A percentile compares a stretch with the other conserved stretches of the same genome.
Conservation (phyloP, 2,797 vertebrate genomes). For the Ctenopoma kingsleyae region DNA sequence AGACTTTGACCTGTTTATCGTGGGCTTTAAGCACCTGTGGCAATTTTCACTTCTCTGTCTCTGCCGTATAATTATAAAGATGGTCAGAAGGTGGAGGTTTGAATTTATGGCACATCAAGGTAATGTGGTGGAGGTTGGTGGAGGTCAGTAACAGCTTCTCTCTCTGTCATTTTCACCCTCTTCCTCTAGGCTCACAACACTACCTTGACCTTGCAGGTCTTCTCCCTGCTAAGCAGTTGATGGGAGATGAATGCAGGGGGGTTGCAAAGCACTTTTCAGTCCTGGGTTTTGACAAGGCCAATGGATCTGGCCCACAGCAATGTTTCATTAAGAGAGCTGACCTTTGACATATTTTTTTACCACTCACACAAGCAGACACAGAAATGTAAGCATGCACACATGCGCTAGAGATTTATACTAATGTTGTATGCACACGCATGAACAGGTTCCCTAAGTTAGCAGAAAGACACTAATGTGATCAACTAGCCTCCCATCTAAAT, state of each 20-base stretch:
- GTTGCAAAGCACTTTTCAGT: constrained; percentile 46
- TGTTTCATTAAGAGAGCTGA: constrained; percentile 60
- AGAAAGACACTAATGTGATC: constrained; percentile 2
- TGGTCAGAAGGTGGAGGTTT: constrained; percentile 31
- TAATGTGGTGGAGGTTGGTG: constrained; percentile 23
- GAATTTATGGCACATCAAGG: constrained; percentile 47
- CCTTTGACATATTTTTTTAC: constrained; percentile 54
- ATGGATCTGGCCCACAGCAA: constrained; percentile 34
- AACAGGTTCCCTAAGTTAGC: constrained; percentile 18
- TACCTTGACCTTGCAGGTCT: constrained; percentile 61
- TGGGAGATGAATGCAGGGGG: constrained; percentile 35
- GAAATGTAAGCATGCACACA: constrained; percentile 16
- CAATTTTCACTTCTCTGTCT: constrained; percentile 24
- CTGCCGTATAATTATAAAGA: constrained; percentile 29
- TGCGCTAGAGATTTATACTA: not conserved
- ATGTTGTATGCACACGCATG: not conserved
- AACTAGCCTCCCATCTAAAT: not conserved
- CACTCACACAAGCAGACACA: constrained; percentile 19
- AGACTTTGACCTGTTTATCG: constrained; percentile 18
- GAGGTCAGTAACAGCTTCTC: constrained; percentile 37
- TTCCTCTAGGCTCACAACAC: constrained; percentile 31
- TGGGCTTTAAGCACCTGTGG: constrained; percentile 24
- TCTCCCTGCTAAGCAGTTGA: constrained; percentile 44
- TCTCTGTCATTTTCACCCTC: constrained; percentile 23
- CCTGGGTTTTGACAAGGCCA: constrained; percentile 66